Evolutionary conservation across 2,888 invertebrate genomes (phyloP).

Genomic region (Meiosimyza decipiens): DNA sequence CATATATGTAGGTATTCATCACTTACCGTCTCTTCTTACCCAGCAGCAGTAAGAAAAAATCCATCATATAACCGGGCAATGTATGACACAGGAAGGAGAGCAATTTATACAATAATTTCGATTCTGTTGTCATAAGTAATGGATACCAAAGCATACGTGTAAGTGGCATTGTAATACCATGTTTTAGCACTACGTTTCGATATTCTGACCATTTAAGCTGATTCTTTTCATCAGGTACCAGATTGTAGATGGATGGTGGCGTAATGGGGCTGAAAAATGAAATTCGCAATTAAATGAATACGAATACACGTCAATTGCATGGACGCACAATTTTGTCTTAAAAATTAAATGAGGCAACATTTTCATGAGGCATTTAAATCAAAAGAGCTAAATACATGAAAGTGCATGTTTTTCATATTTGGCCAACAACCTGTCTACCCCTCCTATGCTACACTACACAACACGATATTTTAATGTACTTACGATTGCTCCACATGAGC

Average conservation of each 20-base stretch:
- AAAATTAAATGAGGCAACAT: no score
- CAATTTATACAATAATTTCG: slow-evolving; percentile 63
- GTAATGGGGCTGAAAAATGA: slow-evolving; percentile 35
- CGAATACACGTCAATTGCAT: no score
- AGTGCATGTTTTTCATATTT: slow-evolving; percentile 29
- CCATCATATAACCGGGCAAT: slow-evolving; percentile 73
- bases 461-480: neutral
- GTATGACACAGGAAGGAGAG: slow-evolving; percentile 72
- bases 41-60: slow-evolving; percentile 60
- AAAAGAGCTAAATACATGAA: neutral
- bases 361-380: neutral
- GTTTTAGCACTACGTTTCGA: slow-evolving; percentile 49
- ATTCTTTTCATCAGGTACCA: slow-evolving; percentile 83
- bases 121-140: slow-evolving; percentile 67
- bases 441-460: neutral
- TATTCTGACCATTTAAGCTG: slow-evolving; percentile 84
- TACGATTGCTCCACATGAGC: slow-evolving; percentile 51
- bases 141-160: slow-evolving; percentile 77
- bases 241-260: slow-evolving; percentile 74
- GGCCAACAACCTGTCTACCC: no score
- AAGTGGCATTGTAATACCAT: slow-evolving; percentile 71
- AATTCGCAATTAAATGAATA: no score
- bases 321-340: no score
- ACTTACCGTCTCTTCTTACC: slow-evolving; percentile 61
- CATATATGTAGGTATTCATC: neutral